Evolutionary conservation across 2,113 vertebrate genomes (phyloP).

Genomic region (Morone saxatilis): DNA sequence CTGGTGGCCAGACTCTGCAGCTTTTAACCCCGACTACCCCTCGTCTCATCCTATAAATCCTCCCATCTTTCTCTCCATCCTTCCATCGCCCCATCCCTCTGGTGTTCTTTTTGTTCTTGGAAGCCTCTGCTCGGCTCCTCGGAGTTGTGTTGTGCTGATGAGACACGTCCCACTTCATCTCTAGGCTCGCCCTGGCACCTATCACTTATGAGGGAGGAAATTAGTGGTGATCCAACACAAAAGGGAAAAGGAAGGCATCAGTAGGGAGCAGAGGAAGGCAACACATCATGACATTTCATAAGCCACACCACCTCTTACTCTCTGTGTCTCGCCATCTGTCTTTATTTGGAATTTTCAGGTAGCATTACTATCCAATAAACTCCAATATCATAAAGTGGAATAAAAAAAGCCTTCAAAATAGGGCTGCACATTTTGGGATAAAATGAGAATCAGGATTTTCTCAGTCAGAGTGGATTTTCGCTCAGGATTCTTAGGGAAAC

Average conservation of each 20-base stretch:
- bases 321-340: constrained; percentile 10
- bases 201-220: constrained; percentile 54
- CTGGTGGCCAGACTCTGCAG: constrained; percentile 71
- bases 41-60: constrained; percentile 69
- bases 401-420: constrained; percentile 1
- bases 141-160: constrained; percentile 5
- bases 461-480: not conserved
- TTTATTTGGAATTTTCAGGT: constrained; percentile 33
- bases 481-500: not conserved
- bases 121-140: constrained; percentile 29
- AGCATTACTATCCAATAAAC: constrained; percentile 33
- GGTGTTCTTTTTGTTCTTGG: constrained; percentile 32
- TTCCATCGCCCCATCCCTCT: constrained; percentile 38
- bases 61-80: constrained; percentile 43
- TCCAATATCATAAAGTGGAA: constrained; percentile 12
- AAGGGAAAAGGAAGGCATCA: constrained; percentile 21
- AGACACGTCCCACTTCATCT: constrained; percentile 1
- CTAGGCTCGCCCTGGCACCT: constrained; percentile 29
- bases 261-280: constrained; percentile 15
- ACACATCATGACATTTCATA: constrained; percentile 52
- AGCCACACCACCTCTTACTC: constrained; percentile 25
- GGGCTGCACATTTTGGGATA: not conserved
- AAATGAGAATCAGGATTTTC: not conserved
- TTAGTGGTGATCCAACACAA: constrained; percentile 51
- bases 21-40: constrained; percentile 74